phyloP scores from a whole-genome alignment of 2,113 vertebrate species.

The Hylia prasina region DNA sequence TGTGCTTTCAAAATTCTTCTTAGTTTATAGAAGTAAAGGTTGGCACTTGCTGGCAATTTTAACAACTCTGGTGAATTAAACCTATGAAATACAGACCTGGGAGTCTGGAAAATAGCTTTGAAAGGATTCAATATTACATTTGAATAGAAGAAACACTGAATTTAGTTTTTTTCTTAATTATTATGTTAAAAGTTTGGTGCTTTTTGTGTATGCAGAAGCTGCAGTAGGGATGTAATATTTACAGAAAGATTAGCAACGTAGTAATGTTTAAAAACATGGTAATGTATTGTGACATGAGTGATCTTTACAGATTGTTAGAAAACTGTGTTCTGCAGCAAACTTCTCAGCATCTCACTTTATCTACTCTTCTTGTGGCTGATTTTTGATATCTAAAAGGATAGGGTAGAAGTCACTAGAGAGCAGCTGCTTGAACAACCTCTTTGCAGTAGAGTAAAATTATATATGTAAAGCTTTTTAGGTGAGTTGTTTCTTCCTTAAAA shows the following conservation, averaged over 20 bases:
- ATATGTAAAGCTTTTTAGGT: neutral
- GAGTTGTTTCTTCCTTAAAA: neutral
- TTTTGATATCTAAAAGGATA: neutral
- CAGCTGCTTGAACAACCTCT: neutral
- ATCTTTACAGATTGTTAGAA: neutral
- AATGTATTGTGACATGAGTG: neutral
- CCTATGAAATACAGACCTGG: neutral
- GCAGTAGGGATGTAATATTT: neutral
- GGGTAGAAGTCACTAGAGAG: neutral
- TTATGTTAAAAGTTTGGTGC: neutral
- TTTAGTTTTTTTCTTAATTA: neutral
- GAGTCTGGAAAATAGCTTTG: neutral
- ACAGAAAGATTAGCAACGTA: neutral
- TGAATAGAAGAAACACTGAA: neutral
- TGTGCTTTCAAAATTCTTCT: neutral
- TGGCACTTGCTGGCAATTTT: neutral
- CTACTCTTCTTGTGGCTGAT: neutral
- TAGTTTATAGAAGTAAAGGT: neutral
- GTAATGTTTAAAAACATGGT: neutral
- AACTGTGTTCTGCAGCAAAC: neutral
- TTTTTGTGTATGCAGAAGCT: neutral
- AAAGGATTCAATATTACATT: neutral
- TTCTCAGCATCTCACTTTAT: neutral
- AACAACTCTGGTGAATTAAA: neutral
- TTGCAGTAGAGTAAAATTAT: neutral